Conservation (phyloP, 2,113 vertebrate species). For the Emydura subglobosa region DNA sequence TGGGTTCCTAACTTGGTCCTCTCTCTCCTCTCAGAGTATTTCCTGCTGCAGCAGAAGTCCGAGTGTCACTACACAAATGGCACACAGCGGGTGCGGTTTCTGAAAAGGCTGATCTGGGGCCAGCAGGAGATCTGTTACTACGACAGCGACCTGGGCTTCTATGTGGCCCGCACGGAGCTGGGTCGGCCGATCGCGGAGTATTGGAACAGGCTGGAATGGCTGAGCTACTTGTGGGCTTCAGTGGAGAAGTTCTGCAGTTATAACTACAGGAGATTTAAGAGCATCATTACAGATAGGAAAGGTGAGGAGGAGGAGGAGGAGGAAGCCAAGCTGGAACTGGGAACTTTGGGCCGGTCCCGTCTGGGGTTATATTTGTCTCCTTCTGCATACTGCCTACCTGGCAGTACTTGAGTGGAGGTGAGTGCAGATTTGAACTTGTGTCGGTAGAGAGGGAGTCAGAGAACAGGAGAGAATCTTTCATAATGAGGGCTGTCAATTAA, state of each 20-base stretch:
- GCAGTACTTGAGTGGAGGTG: not conserved
- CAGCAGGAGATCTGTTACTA: not conserved
- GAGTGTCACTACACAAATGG: not conserved
- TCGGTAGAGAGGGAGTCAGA: not conserved
- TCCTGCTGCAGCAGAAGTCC: not conserved
- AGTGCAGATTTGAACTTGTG: not conserved
- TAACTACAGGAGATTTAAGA: not conserved
- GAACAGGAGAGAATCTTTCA: not conserved
- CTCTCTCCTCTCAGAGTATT: not conserved
- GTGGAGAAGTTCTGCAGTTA: not conserved
- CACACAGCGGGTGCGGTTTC: not conserved
- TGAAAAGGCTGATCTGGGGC: not conserved
- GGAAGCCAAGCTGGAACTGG: not conserved
- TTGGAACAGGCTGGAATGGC: not conserved
- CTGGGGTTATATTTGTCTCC: not conserved
- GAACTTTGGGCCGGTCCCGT: not conserved
- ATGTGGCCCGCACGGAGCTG: fast-evolving
- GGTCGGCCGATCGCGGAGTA: not conserved
- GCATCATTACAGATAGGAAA: not conserved
- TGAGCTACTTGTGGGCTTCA: not conserved
- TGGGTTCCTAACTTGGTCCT: not conserved
- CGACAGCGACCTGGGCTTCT: not conserved
- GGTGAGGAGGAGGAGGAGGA: not conserved
- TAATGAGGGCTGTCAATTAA: not conserved
- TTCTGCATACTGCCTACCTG: not conserved